Base-by-base conservation (phyloP, 2,113 vertebrate species). In the Carlito syrichta region DNA sequence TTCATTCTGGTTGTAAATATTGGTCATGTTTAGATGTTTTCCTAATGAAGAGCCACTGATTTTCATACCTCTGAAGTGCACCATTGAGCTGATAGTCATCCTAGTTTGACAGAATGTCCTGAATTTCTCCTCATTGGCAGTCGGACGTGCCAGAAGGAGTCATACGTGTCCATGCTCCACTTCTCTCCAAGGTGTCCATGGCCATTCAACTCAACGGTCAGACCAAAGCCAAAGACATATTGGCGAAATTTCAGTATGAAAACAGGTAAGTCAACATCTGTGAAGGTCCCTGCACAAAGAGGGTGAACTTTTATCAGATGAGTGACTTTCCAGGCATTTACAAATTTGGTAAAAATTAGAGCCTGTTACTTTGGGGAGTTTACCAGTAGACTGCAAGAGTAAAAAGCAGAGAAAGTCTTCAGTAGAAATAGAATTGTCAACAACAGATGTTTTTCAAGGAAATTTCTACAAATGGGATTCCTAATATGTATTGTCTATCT, bases 141-240 rank as follows among this genome's bases (percentile, higher is more conserved):
- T 98, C 98, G 13, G 99, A 99, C 25, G 98, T 99, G 97, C 99
- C 99, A 0, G 99, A 99, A 60, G 99, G 99, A 17, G 99, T 99
- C 97, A 99, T 99, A 97, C 98, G 99, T 86, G 99, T 99, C 94
- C 99, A 99, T 4, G 99, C 99, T n/a, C 99, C 99, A 0, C 98
- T 99, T 58, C 99, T 99, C 95, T 99, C 99, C 17, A 99, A 99
- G 98, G 99, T 99, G 84, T 99, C 99, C 96, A 99, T 99, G 99
- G 99, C 99, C 66, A 99, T 99, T 97, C 99, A 99, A 54, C 99
- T 99, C 76, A 99, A 99, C 89, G 98, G 98, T 95, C 99, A 99
- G 95, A 99, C 98, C 56, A 99, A 98, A 98, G 99, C 99, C 96
- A 99, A 98, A 98, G 99, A 99, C 38, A 99, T 99, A 71, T 98